A percentile compares a stretch with the other conserved stretches of the same genome.
Evolutionary conservation across 2,797 vertebrate species (phyloP).

Genomic region (Parauchenoglanis ngamensis): DNA sequence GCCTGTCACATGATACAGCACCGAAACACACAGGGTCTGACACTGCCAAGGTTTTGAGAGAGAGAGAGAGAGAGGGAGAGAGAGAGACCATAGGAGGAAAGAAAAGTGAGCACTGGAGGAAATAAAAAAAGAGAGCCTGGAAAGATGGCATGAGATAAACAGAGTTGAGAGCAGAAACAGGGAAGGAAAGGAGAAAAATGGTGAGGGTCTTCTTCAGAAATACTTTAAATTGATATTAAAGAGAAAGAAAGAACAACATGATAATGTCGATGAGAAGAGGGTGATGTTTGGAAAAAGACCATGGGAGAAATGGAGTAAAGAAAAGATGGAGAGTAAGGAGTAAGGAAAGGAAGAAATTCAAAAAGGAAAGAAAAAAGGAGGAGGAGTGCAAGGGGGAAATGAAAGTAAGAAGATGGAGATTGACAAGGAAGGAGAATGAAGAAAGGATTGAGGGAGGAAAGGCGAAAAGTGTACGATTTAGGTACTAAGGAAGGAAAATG

Average conservation of each 20-base stretch:
- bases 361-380: neutral
- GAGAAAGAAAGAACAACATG: neutral
- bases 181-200: neutral
- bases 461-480: neutral
- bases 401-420: neutral
- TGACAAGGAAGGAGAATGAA: neutral
- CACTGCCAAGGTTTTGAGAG: neutral
- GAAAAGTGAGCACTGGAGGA: neutral
- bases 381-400: neutral
- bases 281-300: neutral
- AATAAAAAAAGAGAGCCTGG: neutral
- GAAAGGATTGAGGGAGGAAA: neutral
- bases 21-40: slow-evolving; percentile 45
- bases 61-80: neutral
- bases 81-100: neutral
- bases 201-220: neutral
- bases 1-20: slow-evolving; percentile 50
- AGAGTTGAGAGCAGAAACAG: neutral
- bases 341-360: neutral
- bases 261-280: neutral
- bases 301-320: neutral
- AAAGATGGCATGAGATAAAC: neutral
- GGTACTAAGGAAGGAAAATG: neutral
- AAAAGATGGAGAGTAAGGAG: neutral
- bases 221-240: neutral